Conservation (phyloP, 37 sponge, comb jelly and placozoan species). For the Cladorhizidae sp. region DNA sequence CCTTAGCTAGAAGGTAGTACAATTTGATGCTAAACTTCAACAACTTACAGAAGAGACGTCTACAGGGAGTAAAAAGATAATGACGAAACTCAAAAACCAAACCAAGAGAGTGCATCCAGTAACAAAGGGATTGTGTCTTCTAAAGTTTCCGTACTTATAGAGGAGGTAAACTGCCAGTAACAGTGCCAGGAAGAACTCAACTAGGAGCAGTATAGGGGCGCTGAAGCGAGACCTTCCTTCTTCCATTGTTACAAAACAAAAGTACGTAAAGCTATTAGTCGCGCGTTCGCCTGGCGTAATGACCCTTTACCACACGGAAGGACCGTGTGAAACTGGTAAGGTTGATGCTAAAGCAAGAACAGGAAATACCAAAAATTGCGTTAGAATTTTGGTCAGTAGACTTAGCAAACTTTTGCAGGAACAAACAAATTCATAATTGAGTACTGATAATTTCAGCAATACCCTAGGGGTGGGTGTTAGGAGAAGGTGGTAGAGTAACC, state of each 20-base stretch:
- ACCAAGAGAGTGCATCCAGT: conserved; percentile 71
- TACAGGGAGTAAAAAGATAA: conserved; percentile 89
- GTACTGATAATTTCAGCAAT: too few relatives aligned
- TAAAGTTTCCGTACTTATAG: conserved; percentile 82
- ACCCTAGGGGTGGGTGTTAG: too few relatives aligned
- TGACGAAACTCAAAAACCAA: conserved; percentile 94
- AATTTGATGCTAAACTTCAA: background rate
- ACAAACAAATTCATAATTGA: too few relatives aligned
- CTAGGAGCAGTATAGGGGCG: conserved; percentile 60
- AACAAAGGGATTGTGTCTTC: conserved; percentile 79
- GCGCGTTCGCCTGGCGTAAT: too few relatives aligned
- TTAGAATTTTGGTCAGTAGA: too few relatives aligned
- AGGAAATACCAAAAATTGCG: too few relatives aligned
- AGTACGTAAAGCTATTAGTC: too few relatives aligned
- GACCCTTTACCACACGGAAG: too few relatives aligned
- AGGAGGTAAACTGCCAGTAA: conserved; percentile 65
- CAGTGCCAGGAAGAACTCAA: conserved; percentile 67
- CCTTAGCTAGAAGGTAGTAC: background rate
- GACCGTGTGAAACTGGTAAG: too few relatives aligned
- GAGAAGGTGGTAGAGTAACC: too few relatives aligned
- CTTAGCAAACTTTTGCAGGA: too few relatives aligned
- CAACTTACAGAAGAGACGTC: conserved; percentile 92
- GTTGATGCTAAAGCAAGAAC: too few relatives aligned
- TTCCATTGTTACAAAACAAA: background rate
- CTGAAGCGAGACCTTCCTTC: conserved; percentile 30